phyloP scores from a whole-genome alignment of 2,888 invertebrate species.

The Tanypteryx hageni region DNA sequence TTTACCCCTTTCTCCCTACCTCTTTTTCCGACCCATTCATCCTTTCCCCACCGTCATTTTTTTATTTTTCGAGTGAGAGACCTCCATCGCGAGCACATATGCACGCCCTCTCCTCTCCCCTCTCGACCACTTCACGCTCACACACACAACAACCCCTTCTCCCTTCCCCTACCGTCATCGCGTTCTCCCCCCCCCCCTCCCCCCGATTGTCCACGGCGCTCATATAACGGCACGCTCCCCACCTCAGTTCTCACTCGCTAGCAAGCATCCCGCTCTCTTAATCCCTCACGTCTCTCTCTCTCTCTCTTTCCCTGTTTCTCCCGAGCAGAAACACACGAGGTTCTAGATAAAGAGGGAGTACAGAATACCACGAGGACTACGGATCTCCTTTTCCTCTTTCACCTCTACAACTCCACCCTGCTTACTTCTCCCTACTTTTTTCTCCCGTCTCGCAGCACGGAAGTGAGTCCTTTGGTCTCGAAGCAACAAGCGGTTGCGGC shows the following conservation, averaged over 20 bases:
- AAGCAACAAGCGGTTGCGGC: background rate
- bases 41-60: background rate
- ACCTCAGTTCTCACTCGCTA: background rate
- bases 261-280: background rate
- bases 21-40: background rate
- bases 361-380: background rate
- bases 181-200: background rate
- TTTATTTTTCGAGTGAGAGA: background rate
- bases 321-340: no score
- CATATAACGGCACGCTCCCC: background rate
- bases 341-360: background rate
- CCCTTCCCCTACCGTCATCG: background rate
- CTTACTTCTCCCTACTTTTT: no score
- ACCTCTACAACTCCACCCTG: no score
- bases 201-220: background rate
- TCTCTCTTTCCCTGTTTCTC: background rate
- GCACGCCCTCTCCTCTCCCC: background rate
- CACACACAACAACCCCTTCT: background rate
- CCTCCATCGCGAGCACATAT: background rate
- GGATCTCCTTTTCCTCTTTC: no score
- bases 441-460: no score
- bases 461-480: background rate
- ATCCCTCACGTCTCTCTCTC: background rate
- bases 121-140: background rate
- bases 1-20: background rate